These are phyloP conservation scores for Luperina nickerlii DNA, from an alignment of 2,888 invertebrate genomes.

Conservation along the genomic window DNA sequence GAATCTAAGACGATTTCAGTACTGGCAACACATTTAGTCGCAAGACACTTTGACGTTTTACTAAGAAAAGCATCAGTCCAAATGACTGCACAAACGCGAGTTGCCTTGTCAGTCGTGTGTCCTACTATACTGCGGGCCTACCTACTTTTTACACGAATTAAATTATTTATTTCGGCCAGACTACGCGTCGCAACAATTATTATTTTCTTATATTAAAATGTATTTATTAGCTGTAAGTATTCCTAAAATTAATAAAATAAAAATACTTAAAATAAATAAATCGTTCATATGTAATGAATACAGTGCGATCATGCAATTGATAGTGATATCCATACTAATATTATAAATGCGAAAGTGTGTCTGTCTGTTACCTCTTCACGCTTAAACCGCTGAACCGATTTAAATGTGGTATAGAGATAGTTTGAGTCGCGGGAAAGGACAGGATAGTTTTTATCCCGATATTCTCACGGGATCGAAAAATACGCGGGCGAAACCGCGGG, in stretches of 20 bases:
- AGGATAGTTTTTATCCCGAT: too few relatives aligned
- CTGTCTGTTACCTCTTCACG: too few relatives aligned
- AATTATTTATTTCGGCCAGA: slow-evolving; percentile 11
- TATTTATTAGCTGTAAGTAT: too few relatives aligned
- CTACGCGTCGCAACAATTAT: neutral
- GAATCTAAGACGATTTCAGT: neutral
- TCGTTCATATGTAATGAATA: slow-evolving; percentile 23
- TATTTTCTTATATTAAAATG: neutral
- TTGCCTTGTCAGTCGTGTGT: neutral
- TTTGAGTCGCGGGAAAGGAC: too few relatives aligned
- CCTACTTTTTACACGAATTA: neutral
- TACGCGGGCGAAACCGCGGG: too few relatives aligned
- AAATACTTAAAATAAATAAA: neutral
- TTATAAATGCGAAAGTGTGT: too few relatives aligned
- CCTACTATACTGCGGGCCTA: neutral
- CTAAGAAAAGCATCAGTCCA: neutral
- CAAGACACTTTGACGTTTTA: neutral
- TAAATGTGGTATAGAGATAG: too few relatives aligned
- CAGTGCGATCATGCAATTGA: slow-evolving; percentile 24
- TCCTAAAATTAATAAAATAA: too few relatives aligned
- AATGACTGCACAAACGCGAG: neutral
- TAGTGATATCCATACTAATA: neutral
- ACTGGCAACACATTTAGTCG: slow-evolving; percentile 2
- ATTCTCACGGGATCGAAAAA: too few relatives aligned
- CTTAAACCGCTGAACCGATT: too few relatives aligned